Evolutionary conservation across 2,797 vertebrate species (phyloP).

Genomic region (Crocidura indochinensis): DNA sequence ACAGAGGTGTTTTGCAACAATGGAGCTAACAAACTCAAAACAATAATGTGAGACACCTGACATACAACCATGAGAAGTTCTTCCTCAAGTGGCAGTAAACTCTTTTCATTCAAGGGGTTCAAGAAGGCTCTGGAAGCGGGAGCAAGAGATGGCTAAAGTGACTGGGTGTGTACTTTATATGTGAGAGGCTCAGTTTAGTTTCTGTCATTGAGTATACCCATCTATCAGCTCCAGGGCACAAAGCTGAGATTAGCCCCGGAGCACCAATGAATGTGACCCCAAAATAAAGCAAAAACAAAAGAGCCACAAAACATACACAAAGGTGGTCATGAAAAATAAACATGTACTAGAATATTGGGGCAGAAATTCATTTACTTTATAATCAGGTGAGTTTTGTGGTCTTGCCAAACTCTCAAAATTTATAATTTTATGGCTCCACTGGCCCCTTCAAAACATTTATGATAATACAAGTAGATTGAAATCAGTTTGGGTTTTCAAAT

Average conservation of each 20-base stretch:
- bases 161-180: too few species aligned
- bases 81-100: background rate
- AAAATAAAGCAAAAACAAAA: too few species aligned
- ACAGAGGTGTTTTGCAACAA: background rate
- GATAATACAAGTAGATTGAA: background rate
- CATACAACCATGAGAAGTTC: background rate
- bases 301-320: too few species aligned
- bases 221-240: too few species aligned
- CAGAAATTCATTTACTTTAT: background rate
- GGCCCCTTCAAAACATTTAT: constrained; percentile 17
- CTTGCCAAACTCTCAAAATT: background rate
- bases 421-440: background rate
- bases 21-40: background rate
- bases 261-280: too few species aligned
- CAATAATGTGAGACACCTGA: too few species aligned
- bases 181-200: too few species aligned
- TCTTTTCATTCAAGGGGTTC: background rate
- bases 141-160: too few species aligned
- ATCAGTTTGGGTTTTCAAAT: constrained; percentile 37
- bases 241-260: too few species aligned
- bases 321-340: too few species aligned
- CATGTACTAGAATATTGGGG: background rate
- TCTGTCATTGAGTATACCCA: too few species aligned
- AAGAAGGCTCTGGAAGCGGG: background rate
- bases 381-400: background rate